phyloP scores from a whole-genome alignment of 1,140 invertebrate genomes.

The Saccostrea glomerata region DNA sequence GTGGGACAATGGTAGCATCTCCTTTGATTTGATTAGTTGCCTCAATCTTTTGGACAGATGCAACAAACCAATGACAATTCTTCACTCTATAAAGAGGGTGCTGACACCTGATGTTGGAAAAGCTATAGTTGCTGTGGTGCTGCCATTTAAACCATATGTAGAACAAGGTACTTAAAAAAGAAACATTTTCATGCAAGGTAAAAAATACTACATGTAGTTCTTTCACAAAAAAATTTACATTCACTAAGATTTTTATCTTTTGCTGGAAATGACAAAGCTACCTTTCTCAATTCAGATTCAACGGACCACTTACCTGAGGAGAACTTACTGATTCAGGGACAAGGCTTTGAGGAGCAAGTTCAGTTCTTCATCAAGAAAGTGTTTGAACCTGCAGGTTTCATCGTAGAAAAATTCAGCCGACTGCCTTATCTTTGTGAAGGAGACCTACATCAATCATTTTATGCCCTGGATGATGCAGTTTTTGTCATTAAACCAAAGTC shows the following conservation, averaged over 20 bases:
- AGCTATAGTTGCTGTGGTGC: constrained; percentile 89
- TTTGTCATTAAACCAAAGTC: constrained; percentile 82
- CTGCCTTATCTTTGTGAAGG: constrained; percentile 97
- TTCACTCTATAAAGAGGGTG: constrained; percentile 84
- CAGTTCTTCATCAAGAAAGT: constrained; percentile 85
- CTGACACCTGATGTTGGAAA: constrained; percentile 85
- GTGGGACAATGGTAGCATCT: constrained; percentile 82
- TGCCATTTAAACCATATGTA: constrained; percentile 94
- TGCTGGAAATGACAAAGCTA: background rate
- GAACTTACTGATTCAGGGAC: constrained; percentile 84
- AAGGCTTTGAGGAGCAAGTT: constrained; percentile 89
- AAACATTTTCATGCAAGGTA: background rate
- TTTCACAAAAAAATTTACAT: too few species aligned
- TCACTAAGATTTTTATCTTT: background rate
- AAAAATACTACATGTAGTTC: too few species aligned
- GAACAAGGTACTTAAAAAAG: constrained; percentile 81
- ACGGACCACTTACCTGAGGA: constrained; percentile 87
- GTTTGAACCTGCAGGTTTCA: constrained; percentile 86
- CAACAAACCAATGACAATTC: constrained; percentile 87
- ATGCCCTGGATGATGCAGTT: constrained; percentile 92
- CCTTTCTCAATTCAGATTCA: constrained; percentile 77
- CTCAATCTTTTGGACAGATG: constrained; percentile 95
- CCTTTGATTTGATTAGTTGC: constrained; percentile 90
- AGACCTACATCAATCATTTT: constrained; percentile 93
- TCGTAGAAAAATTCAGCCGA: constrained; percentile 88